Evolutionary conservation across 2,113 vertebrate species (phyloP).

Genomic region (Cheilinus undulatus): DNA sequence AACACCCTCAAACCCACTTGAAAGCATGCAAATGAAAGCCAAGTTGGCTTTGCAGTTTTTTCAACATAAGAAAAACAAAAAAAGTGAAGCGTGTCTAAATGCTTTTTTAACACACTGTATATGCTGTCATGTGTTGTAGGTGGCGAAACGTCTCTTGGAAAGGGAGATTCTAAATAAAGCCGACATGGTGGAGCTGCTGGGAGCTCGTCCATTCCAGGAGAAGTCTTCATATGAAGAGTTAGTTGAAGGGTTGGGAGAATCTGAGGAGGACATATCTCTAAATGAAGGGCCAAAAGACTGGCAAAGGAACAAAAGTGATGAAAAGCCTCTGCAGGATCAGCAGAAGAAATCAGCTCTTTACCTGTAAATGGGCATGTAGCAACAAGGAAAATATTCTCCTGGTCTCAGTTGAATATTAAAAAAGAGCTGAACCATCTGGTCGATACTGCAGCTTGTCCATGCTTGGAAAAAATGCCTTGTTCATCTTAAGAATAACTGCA

Average conservation of each 20-base stretch:
- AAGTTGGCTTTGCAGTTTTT: no score
- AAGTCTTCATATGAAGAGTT: slow-evolving; percentile 94
- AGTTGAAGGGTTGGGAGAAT: slow-evolving; percentile 90
- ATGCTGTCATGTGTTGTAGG: slow-evolving; percentile 79
- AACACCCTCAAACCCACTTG: no score
- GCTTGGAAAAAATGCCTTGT: background rate
- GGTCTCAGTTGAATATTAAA: background rate
- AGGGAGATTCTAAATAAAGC: slow-evolving; percentile 92
- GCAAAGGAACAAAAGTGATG: slow-evolving; percentile 87
- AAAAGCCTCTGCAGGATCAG: slow-evolving; percentile 67
- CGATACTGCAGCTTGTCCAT: slow-evolving; percentile 2
- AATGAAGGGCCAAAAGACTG: slow-evolving; percentile 92
- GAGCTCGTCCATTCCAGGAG: slow-evolving; percentile 91
- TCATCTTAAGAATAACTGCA: background rate
- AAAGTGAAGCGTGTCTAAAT: no score
- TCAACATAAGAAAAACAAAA: no score
- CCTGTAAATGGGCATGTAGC: slow-evolving; percentile 32
- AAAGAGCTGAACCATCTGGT: background rate
- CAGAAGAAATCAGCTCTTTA: slow-evolving; percentile 43
- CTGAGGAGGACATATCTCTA: slow-evolving; percentile 90
- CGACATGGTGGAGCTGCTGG: slow-evolving; percentile 94
- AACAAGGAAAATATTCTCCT: background rate
- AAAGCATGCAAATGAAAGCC: no score
- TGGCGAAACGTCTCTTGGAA: slow-evolving; percentile 92
- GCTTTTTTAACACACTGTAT: no score